Conservation (phyloP, 1,140 invertebrate genomes). For the Aphis gossypii region DNA sequence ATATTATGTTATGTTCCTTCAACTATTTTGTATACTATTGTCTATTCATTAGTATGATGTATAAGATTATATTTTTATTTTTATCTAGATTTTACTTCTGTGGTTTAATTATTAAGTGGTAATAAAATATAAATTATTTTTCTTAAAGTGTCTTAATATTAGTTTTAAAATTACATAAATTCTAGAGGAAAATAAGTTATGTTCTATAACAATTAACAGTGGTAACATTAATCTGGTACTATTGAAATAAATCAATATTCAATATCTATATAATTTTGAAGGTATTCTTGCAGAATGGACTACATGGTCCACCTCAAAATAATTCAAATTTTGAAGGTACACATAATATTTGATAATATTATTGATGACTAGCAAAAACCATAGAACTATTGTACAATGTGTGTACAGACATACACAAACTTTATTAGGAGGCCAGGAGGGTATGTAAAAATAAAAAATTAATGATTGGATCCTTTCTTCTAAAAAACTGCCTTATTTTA, state of each 20-base stretch:
- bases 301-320: background rate
- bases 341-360: background rate
- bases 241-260: too few species aligned
- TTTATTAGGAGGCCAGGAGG: background rate
- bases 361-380: background rate
- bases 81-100: background rate
- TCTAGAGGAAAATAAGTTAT: background rate
- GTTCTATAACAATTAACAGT: too few species aligned
- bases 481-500: too few species aligned
- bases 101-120: background rate
- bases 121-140: background rate
- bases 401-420: background rate
- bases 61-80: background rate
- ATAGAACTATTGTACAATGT: background rate
- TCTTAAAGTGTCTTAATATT: background rate
- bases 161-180: background rate
- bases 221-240: too few species aligned
- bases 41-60: background rate
- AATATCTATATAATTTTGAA: too few species aligned
- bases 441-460: too few species aligned
- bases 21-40: background rate
- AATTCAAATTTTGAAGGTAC: background rate
- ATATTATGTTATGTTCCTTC: background rate
- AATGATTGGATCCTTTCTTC: too few species aligned
- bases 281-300: background rate